Conservation (phyloP, 2,888 invertebrate genomes). For the Lycophotia porphyrea region DNA sequence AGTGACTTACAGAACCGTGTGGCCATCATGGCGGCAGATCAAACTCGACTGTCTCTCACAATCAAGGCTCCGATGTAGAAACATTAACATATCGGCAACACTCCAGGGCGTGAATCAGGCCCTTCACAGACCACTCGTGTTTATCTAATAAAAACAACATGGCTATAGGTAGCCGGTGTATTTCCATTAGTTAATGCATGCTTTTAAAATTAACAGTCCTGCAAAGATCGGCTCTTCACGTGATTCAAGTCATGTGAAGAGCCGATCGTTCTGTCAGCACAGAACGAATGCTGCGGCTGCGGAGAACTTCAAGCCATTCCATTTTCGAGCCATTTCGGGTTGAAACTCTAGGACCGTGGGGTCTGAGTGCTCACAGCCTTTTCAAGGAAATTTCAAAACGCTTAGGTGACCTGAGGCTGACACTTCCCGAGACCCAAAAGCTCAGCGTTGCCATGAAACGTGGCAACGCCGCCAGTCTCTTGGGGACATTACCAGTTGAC, state of each 20-base stretch:
- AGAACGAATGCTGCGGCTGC: no score
- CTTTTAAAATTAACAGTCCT: conserved; percentile 14
- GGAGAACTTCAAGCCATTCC: no score
- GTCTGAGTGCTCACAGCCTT: no score
- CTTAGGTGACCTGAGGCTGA: no score
- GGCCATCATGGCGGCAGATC: conserved; percentile 8
- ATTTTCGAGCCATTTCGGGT: no score
- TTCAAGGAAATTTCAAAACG: no score
- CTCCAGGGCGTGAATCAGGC: conserved; percentile 25
- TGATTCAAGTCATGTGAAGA: conserved; percentile 1
- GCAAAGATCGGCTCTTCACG: not conserved
- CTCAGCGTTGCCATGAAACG: no score
- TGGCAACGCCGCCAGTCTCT: no score
- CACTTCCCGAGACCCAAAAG: no score
- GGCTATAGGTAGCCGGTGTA: not conserved
- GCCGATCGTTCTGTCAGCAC: no score
- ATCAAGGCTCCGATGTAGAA: not conserved
- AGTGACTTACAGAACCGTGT: conserved; percentile 30
- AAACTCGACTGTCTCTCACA: conserved; percentile 16
- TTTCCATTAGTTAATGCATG: conserved; percentile 30
- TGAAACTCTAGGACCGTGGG: no score
- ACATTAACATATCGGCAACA: conserved; percentile 1
- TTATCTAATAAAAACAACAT: conserved; percentile 42
- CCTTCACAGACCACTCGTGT: conserved; percentile 28
- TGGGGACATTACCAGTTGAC: no score